Conservation (phyloP, 2,888 invertebrate species). For the Leptodirus hochenwartii region DNA sequence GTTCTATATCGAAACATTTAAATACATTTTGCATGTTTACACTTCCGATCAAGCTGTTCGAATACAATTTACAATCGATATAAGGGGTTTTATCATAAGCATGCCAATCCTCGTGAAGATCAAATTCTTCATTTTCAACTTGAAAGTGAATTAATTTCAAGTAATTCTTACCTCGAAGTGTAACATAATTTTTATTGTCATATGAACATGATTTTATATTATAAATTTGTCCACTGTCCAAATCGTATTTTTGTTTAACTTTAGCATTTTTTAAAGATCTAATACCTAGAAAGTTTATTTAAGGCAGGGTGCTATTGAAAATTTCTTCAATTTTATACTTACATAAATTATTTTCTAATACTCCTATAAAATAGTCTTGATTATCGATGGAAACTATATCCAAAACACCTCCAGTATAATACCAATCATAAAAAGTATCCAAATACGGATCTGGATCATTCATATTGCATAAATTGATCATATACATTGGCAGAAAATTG, state of each 20-base stretch:
- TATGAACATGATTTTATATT: slow-evolving; percentile 3
- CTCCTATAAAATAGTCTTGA: no score
- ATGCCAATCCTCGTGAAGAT: no score
- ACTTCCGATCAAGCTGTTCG: no score
- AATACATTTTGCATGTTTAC: no score
- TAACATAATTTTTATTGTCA: no score
- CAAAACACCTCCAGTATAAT: slow-evolving; percentile 12
- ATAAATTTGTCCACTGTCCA: background rate
- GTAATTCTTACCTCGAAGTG: no score
- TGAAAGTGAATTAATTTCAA: no score
- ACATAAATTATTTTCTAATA: slow-evolving; percentile 4
- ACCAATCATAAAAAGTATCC: slow-evolving; percentile 10
- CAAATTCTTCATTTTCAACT: no score
- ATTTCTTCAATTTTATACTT: slow-evolving; percentile 1
- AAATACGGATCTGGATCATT: slow-evolving; percentile 11
- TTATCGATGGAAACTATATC: no score
- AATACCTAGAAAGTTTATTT: slow-evolving; percentile 2
- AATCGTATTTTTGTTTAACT: background rate
- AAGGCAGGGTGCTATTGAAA: background rate
- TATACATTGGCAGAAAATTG: slow-evolving; percentile 9
- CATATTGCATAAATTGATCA: slow-evolving; percentile 9
- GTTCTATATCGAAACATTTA: no score
- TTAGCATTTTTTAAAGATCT: background rate
- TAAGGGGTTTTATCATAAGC: no score
- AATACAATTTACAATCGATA: no score